Percentiles rank a stretch among this genome's conserved stretches.
Conservation (phyloP, 2,113 vertebrate genomes). For the zebrafish (Danio rerio) region DNA sequence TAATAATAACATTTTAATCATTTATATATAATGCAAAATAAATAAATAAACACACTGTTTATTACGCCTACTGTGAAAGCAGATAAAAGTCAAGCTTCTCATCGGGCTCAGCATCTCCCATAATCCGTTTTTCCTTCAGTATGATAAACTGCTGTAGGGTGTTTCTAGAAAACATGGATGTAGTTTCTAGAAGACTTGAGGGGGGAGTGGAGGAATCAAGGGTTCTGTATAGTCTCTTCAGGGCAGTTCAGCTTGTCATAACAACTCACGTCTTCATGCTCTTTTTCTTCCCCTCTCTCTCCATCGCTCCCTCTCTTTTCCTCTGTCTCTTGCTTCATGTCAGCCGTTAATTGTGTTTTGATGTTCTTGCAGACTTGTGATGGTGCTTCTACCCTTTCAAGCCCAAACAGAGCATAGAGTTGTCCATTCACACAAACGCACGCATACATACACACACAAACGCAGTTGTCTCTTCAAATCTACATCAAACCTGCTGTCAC, state of each 20-base stretch:
- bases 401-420: constrained; percentile 90
- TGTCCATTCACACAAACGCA: constrained; percentile 74
- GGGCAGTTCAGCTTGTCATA: constrained; percentile 54
- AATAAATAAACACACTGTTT: background rate
- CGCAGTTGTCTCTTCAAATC: constrained; percentile 26
- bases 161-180: constrained; percentile 3
- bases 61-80: background rate
- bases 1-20: no score
- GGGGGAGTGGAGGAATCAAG: constrained; percentile 6
- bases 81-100: constrained; percentile 16
- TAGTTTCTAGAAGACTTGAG: constrained; percentile 18
- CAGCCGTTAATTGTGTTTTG: constrained; percentile 93
- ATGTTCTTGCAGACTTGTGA: constrained; percentile 87
- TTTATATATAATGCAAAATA: no score
- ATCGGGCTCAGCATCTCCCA: constrained; percentile 21
- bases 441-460: constrained; percentile 30
- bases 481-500: constrained; percentile 29
- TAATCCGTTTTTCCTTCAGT: constrained; percentile 14
- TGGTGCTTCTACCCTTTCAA: constrained; percentile 85
- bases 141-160: constrained; percentile 12
- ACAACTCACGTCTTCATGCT: constrained; percentile 47
- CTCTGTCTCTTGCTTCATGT: constrained; percentile 83
- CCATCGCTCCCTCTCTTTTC: constrained; percentile 62
- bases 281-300: constrained; percentile 46
- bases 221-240: constrained; percentile 39